A percentile compares a stretch with the other conserved stretches of the same genome.
Conservation (phyloP, 2,113 vertebrate species). For the Atrichornis clamosus region DNA sequence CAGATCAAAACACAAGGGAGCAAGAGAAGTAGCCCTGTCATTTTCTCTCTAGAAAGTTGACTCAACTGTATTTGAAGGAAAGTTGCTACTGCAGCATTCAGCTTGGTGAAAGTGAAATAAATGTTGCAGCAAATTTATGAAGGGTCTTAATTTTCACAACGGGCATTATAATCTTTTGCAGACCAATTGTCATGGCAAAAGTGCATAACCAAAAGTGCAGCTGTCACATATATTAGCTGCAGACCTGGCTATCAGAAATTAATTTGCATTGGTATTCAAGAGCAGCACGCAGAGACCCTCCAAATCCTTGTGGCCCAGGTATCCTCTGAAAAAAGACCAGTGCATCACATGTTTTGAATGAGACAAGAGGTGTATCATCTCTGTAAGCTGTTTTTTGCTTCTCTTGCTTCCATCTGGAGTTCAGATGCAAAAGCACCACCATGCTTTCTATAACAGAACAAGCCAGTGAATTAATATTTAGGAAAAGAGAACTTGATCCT, state of each 20-base stretch:
- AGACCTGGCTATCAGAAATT: background rate
- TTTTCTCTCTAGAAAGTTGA: background rate
- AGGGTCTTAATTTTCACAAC: background rate
- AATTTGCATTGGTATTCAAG: background rate
- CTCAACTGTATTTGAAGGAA: background rate
- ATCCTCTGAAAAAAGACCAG: background rate
- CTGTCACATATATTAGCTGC: background rate
- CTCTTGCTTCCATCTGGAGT: background rate
- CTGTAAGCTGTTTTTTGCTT: background rate
- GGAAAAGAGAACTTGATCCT: background rate
- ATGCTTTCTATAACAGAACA: background rate
- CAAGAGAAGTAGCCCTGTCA: background rate
- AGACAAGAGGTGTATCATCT: background rate
- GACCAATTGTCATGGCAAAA: accelerated
- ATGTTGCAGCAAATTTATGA: background rate
- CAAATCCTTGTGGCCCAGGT: background rate
- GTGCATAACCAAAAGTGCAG: background rate
- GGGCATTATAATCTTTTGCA: background rate
- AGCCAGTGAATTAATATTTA: background rate
- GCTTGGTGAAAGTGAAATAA: background rate
- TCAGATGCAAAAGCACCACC: background rate
- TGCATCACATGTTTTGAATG: background rate
- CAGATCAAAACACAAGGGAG: background rate
- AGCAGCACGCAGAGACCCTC: background rate
- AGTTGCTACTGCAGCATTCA: background rate